These are phyloP conservation scores for Chesias legatella DNA, from an alignment of 2,888 invertebrate genomes.

Conservation along the genomic window DNA sequence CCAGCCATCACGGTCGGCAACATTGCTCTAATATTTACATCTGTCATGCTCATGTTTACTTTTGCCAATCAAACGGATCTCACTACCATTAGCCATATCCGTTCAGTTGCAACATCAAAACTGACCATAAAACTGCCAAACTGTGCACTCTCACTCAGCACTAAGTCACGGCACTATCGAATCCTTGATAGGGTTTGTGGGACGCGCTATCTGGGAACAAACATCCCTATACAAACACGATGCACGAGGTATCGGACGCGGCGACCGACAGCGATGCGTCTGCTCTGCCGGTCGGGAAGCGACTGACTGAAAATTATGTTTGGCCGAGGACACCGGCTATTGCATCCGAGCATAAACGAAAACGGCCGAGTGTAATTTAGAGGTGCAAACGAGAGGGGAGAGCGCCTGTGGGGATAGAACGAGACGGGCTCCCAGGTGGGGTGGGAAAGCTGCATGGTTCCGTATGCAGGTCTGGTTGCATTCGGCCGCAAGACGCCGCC, in stretches of 20 bases:
- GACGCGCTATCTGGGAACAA: constrained; percentile 69
- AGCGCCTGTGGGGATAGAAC: constrained; percentile 42
- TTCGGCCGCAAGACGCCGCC: constrained; percentile 51
- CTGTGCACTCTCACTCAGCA: constrained; percentile 53
- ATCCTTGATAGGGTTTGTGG: constrained; percentile 59
- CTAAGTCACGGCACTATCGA: constrained; percentile 53
- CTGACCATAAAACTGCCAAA: constrained; percentile 51
- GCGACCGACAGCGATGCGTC: constrained; percentile 51
- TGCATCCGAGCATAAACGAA: constrained; percentile 76
- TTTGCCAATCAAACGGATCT: constrained; percentile 69
- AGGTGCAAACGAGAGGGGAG: constrained; percentile 62
- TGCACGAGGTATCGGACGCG: constrained; percentile 68
- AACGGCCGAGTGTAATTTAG: constrained; percentile 73
- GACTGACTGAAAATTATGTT: constrained; percentile 75
- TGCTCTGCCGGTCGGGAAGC: constrained; percentile 62
- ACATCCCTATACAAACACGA: constrained; percentile 69
- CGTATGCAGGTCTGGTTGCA: constrained; percentile 69
- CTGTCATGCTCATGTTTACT: constrained; percentile 66
- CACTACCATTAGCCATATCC: constrained; percentile 61
- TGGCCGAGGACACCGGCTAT: constrained; percentile 80
- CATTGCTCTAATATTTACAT: constrained; percentile 55
- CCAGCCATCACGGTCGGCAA: constrained; percentile 47
- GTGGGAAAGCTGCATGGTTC: constrained; percentile 67
- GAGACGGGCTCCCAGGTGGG: constrained; percentile 61
- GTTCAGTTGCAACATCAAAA: constrained; percentile 46